These are phyloP conservation scores for Bufotes viridis DNA, from an alignment of 2,797 vertebrate species.

Conservation along the genomic window DNA sequence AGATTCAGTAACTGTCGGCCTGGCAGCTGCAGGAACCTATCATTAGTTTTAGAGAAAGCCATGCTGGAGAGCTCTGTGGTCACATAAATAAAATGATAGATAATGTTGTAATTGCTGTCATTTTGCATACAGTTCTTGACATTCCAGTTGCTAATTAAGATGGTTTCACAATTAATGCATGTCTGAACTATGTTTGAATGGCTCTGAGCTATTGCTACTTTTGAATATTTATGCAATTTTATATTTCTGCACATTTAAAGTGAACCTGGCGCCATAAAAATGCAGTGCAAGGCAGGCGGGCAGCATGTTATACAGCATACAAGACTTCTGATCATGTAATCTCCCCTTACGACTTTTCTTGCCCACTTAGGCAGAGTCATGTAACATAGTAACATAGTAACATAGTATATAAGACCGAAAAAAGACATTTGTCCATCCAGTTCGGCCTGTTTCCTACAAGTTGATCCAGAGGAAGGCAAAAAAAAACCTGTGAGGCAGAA, in stretches of 20 bases:
- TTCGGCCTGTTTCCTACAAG: no score
- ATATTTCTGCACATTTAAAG: background rate
- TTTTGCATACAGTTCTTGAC: conserved; percentile 37
- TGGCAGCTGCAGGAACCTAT: conserved; percentile 48
- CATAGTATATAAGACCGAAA: no score
- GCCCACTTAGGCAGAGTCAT: no score
- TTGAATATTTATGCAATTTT: conserved; percentile 9
- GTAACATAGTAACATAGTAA: no score
- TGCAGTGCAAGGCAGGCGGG: no score
- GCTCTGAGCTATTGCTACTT: background rate
- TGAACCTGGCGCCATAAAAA: background rate
- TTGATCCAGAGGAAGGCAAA: no score
- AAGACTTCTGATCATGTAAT: no score
- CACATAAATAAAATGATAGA: conserved; percentile 53
- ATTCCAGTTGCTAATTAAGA: conserved; percentile 50
- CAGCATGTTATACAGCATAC: no score
- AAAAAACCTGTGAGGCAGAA: no score
- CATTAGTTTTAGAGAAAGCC: conserved; percentile 40
- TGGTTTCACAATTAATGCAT: conserved; percentile 21
- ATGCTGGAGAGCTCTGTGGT: background rate
- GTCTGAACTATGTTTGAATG: background rate
- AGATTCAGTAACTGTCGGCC: conserved; percentile 58
- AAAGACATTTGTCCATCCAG: no score
- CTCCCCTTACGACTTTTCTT: no score
- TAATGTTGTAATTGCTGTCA: conserved; percentile 51